These are phyloP conservation scores for Antedon mediterranea DNA, from an alignment of 53 echinoderm and acorn worm species.

Conservation along the genomic window DNA sequence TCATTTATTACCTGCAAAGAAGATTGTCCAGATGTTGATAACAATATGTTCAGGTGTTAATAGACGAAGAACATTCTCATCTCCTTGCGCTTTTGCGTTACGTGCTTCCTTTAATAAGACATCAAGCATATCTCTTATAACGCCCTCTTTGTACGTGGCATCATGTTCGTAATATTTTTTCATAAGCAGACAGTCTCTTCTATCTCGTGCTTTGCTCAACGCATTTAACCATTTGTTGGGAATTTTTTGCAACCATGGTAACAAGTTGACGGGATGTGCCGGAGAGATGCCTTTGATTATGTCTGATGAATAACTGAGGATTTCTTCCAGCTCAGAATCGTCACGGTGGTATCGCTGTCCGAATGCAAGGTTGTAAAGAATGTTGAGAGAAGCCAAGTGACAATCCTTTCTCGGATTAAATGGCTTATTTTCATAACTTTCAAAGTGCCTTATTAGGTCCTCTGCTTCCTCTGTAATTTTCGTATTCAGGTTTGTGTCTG, in stretches of 20 bases:
- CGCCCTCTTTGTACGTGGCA: conserved; percentile 54
- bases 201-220: conserved; percentile 44
- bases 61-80: conserved; percentile 33
- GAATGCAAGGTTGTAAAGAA: conserved; percentile 91
- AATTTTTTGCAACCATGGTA: conserved; percentile 73
- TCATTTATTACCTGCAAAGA: conserved; percentile 66
- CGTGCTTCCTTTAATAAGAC: conserved; percentile 55
- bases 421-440: conserved; percentile 36
- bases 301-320: conserved; percentile 63
- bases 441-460: conserved; percentile 48
- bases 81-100: conserved; percentile 56
- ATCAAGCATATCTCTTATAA: conserved; percentile 58
- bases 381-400: conserved; percentile 79
- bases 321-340: conserved; percentile 64
- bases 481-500: conserved; percentile 57
- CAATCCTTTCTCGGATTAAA: conserved; percentile 83
- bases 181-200: conserved; percentile 60
- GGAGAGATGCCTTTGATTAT: conserved; percentile 89
- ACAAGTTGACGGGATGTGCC: conserved; percentile 72
- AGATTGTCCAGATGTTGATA: conserved; percentile 96
- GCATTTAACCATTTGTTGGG: conserved; percentile 86
- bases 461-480: conserved; percentile 68
- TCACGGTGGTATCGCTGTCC: conserved; percentile 74
- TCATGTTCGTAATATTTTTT: conserved; percentile 62
- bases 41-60: conserved; percentile 71